These are phyloP conservation scores for Daboia siamensis DNA, from an alignment of 2,113 vertebrate species.

Conservation along the genomic window DNA sequence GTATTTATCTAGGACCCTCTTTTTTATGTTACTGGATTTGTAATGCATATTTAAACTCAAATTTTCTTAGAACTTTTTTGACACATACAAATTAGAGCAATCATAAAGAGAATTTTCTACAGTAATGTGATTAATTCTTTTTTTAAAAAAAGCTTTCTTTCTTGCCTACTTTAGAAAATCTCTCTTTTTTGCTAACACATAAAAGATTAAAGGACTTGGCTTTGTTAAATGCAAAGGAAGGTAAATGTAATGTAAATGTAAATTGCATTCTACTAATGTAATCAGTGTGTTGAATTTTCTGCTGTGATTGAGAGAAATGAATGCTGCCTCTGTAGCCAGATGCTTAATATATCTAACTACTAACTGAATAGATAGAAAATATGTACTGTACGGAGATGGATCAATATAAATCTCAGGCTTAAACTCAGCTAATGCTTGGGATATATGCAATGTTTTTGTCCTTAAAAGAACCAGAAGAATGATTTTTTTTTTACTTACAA, in stretches of 20 bases:
- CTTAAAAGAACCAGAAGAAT: not conserved
- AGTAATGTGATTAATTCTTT: not conserved
- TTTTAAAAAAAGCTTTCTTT: not conserved
- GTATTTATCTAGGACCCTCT: slow-evolving; percentile 11
- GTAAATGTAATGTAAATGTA: slow-evolving; percentile 1
- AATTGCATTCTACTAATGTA: slow-evolving; percentile 5
- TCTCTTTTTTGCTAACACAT: not conserved
- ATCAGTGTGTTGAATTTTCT: not conserved
- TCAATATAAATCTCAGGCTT: not conserved
- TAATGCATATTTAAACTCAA: not conserved
- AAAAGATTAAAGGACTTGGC: not conserved
- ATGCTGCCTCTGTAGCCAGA: not conserved
- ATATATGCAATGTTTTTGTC: not conserved
- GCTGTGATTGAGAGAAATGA: slow-evolving; percentile 11
- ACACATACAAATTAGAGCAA: not conserved
- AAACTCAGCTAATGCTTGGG: not conserved
- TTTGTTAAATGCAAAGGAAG: not conserved
- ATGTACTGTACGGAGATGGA: not conserved
- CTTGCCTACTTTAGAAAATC: slow-evolving; percentile 5
- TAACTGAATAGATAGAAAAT: not conserved
- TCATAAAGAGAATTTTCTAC: slow-evolving; percentile 9
- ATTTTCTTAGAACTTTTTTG: not conserved
- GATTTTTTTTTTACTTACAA: not conserved
- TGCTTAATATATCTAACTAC: not conserved
- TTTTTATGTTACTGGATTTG: slow-evolving; percentile 2